These are phyloP conservation scores for Plestiodon gilberti DNA, from an alignment of 2,113 vertebrate genomes.

Conservation along the genomic window DNA sequence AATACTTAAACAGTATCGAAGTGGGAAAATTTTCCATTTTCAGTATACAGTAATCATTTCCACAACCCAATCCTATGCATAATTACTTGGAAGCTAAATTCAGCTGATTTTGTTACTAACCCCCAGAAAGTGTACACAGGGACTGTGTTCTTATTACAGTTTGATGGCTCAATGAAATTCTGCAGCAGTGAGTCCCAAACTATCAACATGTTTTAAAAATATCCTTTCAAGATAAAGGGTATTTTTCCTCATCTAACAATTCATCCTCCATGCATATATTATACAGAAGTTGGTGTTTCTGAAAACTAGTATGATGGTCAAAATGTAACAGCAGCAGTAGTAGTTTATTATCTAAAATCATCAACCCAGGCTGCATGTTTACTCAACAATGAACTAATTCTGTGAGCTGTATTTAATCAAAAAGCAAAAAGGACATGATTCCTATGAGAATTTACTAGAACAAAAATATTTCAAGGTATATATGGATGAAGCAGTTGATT, in stretches of 20 bases:
- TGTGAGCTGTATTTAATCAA: not conserved
- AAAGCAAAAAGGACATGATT: not conserved
- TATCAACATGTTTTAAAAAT: not conserved
- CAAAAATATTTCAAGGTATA: not conserved
- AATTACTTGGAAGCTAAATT: not conserved
- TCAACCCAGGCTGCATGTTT: not conserved
- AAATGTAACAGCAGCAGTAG: not conserved
- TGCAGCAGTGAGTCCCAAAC: not conserved
- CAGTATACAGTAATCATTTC: not conserved
- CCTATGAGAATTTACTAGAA: not conserved
- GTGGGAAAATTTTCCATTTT: not conserved
- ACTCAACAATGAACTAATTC: not conserved
- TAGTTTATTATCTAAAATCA: not conserved
- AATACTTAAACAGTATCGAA: constrained; percentile 20
- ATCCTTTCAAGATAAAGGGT: not conserved
- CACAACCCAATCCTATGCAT: not conserved
- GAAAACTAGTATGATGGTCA: not conserved
- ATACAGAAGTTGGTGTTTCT: not conserved
- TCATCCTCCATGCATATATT: not conserved
- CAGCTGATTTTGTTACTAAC: not conserved
- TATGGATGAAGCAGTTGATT: not conserved
- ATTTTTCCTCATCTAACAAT: not conserved
- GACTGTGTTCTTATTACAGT: not conserved
- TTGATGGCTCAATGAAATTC: not conserved
- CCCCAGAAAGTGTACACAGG: not conserved